phyloP scores from a whole-genome alignment of 2,113 vertebrate genomes.

The Chionodraco myersi region DNA sequence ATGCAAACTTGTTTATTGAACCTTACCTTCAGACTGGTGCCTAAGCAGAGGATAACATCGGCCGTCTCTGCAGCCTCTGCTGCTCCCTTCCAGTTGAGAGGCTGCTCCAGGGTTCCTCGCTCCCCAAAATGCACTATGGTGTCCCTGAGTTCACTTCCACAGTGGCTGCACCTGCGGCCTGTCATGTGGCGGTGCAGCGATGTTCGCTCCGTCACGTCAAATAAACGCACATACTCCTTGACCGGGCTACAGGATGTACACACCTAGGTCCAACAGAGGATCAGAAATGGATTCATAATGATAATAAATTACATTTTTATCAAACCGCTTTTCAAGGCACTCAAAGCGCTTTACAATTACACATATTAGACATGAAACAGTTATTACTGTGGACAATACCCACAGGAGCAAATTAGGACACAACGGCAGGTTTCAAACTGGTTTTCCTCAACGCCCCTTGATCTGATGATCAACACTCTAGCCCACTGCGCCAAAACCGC shows the following conservation, averaged over 20 bases:
- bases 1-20: background rate
- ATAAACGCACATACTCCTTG: constrained; percentile 91
- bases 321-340: too few species aligned
- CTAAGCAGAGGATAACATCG: constrained; percentile 95
- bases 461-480: too few species aligned
- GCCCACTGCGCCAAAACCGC: too few species aligned
- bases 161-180: constrained; percentile 89
- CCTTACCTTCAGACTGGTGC: constrained; percentile 95
- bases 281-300: background rate
- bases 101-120: constrained; percentile 92
- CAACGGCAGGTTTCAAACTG: too few species aligned
- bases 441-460: too few species aligned
- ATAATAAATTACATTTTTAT: too few species aligned
- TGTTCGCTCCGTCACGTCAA: constrained; percentile 96
- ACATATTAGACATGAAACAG: too few species aligned
- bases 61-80: constrained; percentile 89
- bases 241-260: constrained; percentile 89
- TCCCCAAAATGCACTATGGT: constrained; percentile 99
- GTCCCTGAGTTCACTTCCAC: constrained; percentile 90
- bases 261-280: constrained; percentile 82
- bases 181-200: constrained; percentile 93
- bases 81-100: constrained; percentile 97
- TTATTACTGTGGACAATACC: too few species aligned
- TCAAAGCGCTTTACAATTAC: too few species aligned
- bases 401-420: too few species aligned